These are phyloP conservation scores for Taphrorychus bicolor DNA, from an alignment of 2,888 invertebrate species.

Conservation along the genomic window DNA sequence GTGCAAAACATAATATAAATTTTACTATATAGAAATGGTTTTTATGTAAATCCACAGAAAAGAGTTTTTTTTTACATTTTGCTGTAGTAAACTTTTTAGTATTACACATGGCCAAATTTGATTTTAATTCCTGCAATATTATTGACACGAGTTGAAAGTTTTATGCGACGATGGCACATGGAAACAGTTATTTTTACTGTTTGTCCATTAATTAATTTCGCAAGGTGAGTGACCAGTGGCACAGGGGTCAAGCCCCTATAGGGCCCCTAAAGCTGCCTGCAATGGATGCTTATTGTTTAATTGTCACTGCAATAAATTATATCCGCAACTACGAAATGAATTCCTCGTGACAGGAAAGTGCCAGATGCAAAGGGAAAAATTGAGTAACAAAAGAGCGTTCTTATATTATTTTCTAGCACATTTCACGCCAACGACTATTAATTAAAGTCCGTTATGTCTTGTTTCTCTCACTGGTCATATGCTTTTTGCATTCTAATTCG, in stretches of 20 bases:
- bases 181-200: no score
- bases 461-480: neutral
- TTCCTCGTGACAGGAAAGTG: neutral
- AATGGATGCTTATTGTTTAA: neutral
- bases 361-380: neutral
- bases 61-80: no score
- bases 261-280: neutral
- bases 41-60: no score
- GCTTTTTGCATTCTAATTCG: conserved; percentile 1
- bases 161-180: neutral
- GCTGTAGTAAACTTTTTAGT: no score
- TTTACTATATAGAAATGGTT: no score
- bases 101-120: no score
- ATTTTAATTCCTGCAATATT: neutral
- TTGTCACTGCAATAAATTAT: neutral
- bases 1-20: no score
- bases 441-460: conserved; percentile 11
- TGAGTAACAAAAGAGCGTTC: neutral
- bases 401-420: neutral
- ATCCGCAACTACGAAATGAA: neutral
- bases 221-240: neutral
- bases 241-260: neutral
- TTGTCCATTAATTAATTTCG: neutral
- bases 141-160: neutral
- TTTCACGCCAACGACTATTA: conserved; percentile 2